Evolutionary conservation across 1,140 invertebrate genomes (phyloP).

Genomic region (Nephotettix cincticeps): DNA sequence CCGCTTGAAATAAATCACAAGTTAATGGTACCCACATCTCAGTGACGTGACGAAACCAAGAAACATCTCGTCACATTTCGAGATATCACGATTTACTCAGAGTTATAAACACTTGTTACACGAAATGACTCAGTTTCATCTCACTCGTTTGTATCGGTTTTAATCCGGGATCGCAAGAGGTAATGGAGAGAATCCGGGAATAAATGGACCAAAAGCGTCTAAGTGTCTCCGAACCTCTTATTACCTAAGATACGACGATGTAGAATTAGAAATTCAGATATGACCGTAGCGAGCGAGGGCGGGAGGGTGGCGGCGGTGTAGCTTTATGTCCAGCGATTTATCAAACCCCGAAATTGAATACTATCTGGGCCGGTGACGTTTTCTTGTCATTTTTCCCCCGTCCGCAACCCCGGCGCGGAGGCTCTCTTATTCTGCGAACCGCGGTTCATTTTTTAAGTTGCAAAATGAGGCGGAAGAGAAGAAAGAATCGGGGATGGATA

Average conservation of each 20-base stretch:
- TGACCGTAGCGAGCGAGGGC: not conserved
- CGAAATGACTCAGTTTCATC: not conserved
- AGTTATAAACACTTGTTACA: not conserved
- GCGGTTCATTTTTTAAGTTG: conserved; percentile 30
- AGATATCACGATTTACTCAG: not conserved
- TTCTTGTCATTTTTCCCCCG: conserved; percentile 27
- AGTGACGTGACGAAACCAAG: not conserved
- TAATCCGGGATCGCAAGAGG: not conserved
- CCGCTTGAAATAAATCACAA: no score
- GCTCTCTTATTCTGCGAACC: conserved; percentile 21
- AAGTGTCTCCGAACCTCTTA: conserved; percentile 6
- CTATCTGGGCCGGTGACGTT: conserved; percentile 27
- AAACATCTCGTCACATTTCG: not conserved
- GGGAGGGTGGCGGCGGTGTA: not conserved
- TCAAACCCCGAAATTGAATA: conserved; percentile 29
- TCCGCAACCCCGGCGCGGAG: not conserved
- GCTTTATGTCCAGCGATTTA: conserved; percentile 29
- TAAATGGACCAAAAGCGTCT: conserved; percentile 4
- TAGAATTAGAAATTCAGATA: conserved; percentile 30
- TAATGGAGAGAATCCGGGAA: conserved; percentile 3
- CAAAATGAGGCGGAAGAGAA: conserved; percentile 31
- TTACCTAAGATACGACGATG: conserved; percentile 14
- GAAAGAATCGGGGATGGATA: not conserved
- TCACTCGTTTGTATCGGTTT: not conserved
- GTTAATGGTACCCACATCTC: not conserved